These are phyloP conservation scores for Sebastes hubbsi DNA, from an alignment of 2,797 vertebrate species.

Conservation along the genomic window DNA sequence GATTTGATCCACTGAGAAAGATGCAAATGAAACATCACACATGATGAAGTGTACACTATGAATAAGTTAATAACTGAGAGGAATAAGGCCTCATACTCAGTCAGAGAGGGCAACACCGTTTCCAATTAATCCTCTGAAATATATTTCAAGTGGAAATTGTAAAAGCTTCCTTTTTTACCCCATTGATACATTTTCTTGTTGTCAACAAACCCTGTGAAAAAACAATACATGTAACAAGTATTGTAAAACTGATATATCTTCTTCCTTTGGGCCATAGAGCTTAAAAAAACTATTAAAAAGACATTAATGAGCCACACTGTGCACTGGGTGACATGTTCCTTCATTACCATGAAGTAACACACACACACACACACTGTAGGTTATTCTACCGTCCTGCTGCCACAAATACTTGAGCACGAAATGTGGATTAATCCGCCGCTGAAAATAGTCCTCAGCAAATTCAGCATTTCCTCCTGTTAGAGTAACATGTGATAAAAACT, in stretches of 20 bases:
- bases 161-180: background rate
- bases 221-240: background rate
- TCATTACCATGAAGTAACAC: background rate
- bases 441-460: background rate
- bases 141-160: background rate
- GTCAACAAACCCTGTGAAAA: background rate
- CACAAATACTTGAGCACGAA: background rate
- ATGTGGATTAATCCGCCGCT: background rate
- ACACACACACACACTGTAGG: background rate
- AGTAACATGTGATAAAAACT: background rate
- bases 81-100: background rate
- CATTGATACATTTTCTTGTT: background rate
- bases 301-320: background rate
- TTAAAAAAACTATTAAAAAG: background rate
- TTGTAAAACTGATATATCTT: background rate
- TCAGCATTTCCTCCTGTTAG: background rate
- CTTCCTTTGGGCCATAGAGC: background rate
- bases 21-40: background rate
- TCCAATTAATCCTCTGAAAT: background rate
- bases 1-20: background rate
- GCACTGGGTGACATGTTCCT: background rate
- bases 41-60: background rate
- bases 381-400: background rate
- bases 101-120: background rate
- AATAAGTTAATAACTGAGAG: background rate